phyloP scores from a whole-genome alignment of 2,113 vertebrate species.

The Myanophis thanlyinensis region DNA sequence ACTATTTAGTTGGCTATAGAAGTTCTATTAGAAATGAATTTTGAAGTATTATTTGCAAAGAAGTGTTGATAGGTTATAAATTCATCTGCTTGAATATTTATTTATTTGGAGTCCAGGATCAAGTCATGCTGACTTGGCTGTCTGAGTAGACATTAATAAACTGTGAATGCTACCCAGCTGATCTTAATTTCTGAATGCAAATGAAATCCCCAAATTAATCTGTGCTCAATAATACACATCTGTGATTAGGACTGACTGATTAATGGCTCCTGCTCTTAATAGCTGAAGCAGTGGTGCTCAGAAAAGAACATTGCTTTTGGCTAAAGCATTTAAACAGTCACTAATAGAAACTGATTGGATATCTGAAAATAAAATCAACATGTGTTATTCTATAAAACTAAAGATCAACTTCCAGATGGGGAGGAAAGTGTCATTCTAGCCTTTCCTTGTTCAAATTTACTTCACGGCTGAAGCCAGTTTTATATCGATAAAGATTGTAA shows the following conservation, averaged over 20 bases:
- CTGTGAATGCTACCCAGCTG: neutral
- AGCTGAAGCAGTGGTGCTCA: neutral
- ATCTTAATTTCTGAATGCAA: neutral
- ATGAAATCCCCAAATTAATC: neutral
- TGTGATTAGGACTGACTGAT: neutral
- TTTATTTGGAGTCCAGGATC: neutral
- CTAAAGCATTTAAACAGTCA: neutral
- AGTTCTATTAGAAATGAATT: neutral
- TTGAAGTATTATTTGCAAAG: neutral
- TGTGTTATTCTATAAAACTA: neutral
- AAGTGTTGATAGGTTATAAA: neutral
- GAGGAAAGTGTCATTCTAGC: neutral
- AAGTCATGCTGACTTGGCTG: neutral
- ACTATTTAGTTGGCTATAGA: neutral
- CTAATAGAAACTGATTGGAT: neutral
- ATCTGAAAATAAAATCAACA: neutral
- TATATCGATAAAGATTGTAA: neutral
- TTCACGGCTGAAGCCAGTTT: neutral
- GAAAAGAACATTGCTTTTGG: conserved; percentile 6
- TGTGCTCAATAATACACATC: neutral
- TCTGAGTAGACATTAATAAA: neutral
- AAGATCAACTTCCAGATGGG: neutral
- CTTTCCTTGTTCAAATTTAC: neutral
- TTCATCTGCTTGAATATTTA: neutral
- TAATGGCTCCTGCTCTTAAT: neutral